A percentile compares a stretch with the other conserved stretches of the same genome.
Evolutionary conservation across 2,888 invertebrate genomes (phyloP).

Genomic region (Pteria penguin): DNA sequence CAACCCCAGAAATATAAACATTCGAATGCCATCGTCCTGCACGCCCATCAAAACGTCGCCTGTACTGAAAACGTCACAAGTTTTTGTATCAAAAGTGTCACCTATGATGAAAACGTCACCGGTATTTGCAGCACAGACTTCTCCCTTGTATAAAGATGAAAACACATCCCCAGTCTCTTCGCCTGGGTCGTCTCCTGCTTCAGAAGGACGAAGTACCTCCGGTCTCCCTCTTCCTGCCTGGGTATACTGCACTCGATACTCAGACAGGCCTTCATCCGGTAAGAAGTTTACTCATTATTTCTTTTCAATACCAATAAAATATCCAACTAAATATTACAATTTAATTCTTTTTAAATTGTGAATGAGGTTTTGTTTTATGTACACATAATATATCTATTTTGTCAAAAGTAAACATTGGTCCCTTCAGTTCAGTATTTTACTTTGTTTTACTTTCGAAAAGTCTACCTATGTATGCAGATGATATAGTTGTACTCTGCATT

Average conservation of each 20-base stretch:
- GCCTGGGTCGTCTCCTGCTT: conserved; percentile 4
- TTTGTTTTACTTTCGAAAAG: no score
- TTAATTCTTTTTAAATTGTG: not conserved
- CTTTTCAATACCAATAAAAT: no score
- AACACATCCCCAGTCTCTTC: conserved; percentile 13
- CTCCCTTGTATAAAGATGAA: conserved; percentile 7
- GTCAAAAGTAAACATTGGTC: no score
- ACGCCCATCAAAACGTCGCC: not conserved
- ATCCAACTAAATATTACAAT: no score
- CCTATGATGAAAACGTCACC: conserved; percentile 3
- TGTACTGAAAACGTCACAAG: not conserved
- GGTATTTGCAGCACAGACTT: not conserved
- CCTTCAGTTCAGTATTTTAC: no score
- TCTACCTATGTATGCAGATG: no score
- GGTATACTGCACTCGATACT: conserved; percentile 97
- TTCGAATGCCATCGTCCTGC: not conserved
- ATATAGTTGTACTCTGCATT: no score
- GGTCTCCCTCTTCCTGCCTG: conserved; percentile 89
- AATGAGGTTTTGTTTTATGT: not conserved
- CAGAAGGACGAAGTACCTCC: not conserved
- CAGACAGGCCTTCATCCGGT: conserved; percentile 82
- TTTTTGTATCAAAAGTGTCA: no score
- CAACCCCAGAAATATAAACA: not conserved
- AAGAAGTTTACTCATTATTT: no score
- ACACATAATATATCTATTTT: not conserved